Base-by-base conservation (phyloP, 2,888 invertebrate species). In the Entomobrya multifasciata region DNA sequence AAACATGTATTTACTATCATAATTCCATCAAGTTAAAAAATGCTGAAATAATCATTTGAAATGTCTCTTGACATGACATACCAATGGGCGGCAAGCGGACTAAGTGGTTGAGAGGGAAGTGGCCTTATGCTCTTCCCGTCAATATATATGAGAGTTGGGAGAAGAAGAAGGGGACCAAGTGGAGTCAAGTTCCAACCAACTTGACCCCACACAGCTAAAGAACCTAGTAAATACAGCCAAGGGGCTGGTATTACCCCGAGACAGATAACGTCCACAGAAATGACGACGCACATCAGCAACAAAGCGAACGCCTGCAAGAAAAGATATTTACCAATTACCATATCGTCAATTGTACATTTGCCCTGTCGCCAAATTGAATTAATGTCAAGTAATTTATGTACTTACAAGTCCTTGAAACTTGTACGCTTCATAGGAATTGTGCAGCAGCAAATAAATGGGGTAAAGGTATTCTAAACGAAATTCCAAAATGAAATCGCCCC, bases 81-180 rank as follows among this genome's bases (percentile, higher is more conserved):
- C 91, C 91, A 91, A 86, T 90, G 91, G 87, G 90, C 91, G 88
- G 91, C 91, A 87, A 91, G 90, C 83, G 91, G 91, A 88, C 90
- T 90, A 85, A 90, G 85, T 80, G 90, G 89, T 78, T 90, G 90
- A 78, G 90, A 89, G 57, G 91, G 91, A 88, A 90, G 89, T 79
- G 90, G 90, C 87, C 91, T 87, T 74, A 91, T 90, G 87, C 89
- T 87, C 86, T 90, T 91, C 41, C 90, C 91, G 82, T 91, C 91
- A 79, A 90, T 89, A 76, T 90, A 91, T 83, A 90, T 88, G 82
- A 91, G 89, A 86, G 89, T 90, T 62, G 91, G 90, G 79, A 91
- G 89, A 79, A 91, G 90, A 85, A 91, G 87, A 60, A 91, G 88
- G 47, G 91, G 90, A 44, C 90, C 91, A 27, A 90, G 86, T 13